Conservation (phyloP, 2,888 invertebrate genomes). For the Mesorhabditis sp. region DNA sequence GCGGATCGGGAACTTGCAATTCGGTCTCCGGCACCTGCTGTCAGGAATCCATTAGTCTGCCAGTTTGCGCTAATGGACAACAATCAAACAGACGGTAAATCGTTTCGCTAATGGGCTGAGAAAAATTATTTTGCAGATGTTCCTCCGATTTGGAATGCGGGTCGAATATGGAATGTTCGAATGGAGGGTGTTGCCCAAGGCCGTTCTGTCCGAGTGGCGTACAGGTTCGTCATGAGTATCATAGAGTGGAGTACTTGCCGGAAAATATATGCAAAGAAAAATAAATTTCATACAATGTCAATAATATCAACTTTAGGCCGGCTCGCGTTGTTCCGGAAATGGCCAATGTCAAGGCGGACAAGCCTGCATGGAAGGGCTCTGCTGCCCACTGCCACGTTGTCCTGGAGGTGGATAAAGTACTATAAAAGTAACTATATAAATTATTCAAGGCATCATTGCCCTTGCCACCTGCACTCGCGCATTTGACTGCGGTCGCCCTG, state of each 20-base stretch:
- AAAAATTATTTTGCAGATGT: slow-evolving; percentile 22
- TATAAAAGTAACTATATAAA: not conserved
- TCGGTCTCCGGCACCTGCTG: slow-evolving; percentile 43
- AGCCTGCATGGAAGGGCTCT: slow-evolving; percentile 46
- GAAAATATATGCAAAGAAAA: slow-evolving; percentile 7
- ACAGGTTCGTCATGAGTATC: slow-evolving; percentile 20
- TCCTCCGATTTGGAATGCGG: slow-evolving; percentile 36
- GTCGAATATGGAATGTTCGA: slow-evolving; percentile 50
- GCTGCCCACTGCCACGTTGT: slow-evolving; percentile 51
- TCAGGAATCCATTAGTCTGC: slow-evolving; percentile 34
- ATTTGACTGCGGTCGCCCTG: slow-evolving; percentile 41
- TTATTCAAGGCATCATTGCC: slow-evolving; percentile 1
- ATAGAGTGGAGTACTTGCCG: not conserved
- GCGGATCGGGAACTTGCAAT: slow-evolving; percentile 31
- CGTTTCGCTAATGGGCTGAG: slow-evolving; percentile 21
- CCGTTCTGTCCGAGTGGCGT: slow-evolving; percentile 54
- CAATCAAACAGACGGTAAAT: slow-evolving; percentile 18
- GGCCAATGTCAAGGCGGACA: slow-evolving; percentile 30
- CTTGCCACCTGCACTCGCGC: slow-evolving; percentile 29
- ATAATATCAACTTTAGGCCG: slow-evolving; percentile 17
- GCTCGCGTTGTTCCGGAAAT: slow-evolving; percentile 24
- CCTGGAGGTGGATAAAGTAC: slow-evolving; percentile 30
- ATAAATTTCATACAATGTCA: not conserved
- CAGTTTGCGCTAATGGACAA: slow-evolving; percentile 45
- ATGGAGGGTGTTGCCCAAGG: slow-evolving; percentile 54